These are phyloP conservation scores for Oxyruncus cristatus DNA, from an alignment of 2,113 vertebrate genomes.

Conservation along the genomic window DNA sequence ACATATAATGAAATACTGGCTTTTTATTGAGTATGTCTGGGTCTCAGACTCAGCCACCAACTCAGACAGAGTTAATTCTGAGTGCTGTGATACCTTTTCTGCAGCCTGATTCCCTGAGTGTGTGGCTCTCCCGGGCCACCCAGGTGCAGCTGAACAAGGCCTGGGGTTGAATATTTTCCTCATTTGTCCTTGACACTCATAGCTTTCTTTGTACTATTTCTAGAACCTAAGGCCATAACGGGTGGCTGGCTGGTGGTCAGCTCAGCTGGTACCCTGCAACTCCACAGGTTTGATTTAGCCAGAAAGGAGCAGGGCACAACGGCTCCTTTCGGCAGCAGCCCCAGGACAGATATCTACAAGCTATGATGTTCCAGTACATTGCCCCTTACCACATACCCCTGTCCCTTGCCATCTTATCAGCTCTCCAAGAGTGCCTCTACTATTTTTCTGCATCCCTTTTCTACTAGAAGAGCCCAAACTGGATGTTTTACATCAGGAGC, in stretches of 20 bases:
- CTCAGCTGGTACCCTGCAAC: neutral
- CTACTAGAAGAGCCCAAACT: neutral
- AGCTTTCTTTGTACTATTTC: neutral
- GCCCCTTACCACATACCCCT: neutral
- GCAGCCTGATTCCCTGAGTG: neutral
- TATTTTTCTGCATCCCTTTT: neutral
- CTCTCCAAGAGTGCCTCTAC: neutral
- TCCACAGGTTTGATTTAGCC: neutral
- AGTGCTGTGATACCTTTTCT: neutral
- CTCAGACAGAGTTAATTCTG: neutral
- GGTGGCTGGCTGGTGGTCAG: neutral
- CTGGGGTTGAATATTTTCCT: neutral
- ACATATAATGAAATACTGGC: neutral
- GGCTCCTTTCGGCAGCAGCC: neutral
- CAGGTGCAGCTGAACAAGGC: neutral
- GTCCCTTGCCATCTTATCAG: neutral
- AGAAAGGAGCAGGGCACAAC: neutral
- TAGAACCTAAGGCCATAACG: neutral
- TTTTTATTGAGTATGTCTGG: neutral
- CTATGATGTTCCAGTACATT: accelerated
- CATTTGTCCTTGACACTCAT: neutral
- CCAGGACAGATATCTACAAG: neutral
- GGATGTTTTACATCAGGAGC: neutral
- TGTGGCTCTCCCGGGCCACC: neutral
- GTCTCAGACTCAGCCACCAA: neutral